Conservation (phyloP, 2,888 invertebrate genomes). For the Sesamia inferens region DNA sequence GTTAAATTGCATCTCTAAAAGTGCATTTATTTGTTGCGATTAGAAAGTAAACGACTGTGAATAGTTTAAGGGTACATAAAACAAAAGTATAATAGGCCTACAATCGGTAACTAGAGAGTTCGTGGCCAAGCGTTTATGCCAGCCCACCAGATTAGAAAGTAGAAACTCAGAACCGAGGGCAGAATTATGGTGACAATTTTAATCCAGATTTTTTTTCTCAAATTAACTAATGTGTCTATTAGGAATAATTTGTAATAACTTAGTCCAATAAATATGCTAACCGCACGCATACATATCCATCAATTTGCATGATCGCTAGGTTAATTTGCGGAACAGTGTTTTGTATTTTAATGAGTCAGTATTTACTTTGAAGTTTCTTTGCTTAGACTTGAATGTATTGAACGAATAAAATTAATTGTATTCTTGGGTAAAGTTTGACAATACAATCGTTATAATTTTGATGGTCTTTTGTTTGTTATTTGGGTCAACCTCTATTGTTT, state of each 20-base stretch:
- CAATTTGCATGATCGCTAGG: conserved; percentile 61
- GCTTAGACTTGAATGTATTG: conserved; percentile 35
- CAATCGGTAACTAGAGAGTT: conserved; percentile 80
- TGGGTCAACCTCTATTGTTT: conserved; percentile 71
- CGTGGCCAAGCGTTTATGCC: conserved; percentile 80
- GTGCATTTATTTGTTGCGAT: conserved; percentile 71
- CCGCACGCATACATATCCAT: conserved; percentile 43
- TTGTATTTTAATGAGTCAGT: conserved; percentile 61
- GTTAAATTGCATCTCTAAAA: conserved; percentile 33
- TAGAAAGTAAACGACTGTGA: conserved; percentile 79
- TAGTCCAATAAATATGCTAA: conserved; percentile 39
- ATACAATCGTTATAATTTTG: conserved; percentile 60
- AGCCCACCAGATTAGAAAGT: conserved; percentile 85
- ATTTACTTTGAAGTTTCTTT: conserved; percentile 49
- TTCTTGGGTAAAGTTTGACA: conserved; percentile 46
- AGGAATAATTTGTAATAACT: conserved; percentile 14
- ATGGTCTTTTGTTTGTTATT: conserved; percentile 67
- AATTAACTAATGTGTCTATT: conserved; percentile 22
- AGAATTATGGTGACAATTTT: conserved; percentile 69
- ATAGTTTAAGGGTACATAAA: conserved; percentile 79
- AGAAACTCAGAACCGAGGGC: conserved; percentile 78
- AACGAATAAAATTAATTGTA: conserved; percentile 51
- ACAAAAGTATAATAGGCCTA: conserved; percentile 82
- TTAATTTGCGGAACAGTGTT: conserved; percentile 65
- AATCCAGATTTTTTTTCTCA: conserved; percentile 53